A percentile compares a stretch with the other conserved stretches of the same genome.
Conservation (phyloP, 2,888 invertebrate species). For the Tiliacea citrago region DNA sequence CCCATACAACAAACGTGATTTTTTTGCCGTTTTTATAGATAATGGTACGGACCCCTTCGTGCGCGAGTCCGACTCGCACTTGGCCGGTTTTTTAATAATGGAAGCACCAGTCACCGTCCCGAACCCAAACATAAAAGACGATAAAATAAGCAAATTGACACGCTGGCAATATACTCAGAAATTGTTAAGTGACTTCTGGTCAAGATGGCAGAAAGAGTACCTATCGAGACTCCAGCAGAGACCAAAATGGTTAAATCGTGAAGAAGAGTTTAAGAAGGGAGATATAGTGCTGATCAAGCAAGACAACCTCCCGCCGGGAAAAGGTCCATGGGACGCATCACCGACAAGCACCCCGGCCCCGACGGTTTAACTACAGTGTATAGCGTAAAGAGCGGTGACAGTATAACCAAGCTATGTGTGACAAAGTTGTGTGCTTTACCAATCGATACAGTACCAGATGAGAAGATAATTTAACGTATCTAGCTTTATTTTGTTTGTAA, state of each 20-base stretch:
- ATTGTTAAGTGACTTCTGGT: background rate
- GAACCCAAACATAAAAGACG: background rate
- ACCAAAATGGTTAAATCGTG: background rate
- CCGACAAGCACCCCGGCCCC: background rate
- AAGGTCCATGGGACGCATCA: background rate
- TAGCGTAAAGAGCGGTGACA: slow-evolving; percentile 1
- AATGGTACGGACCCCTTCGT: too few relatives aligned
- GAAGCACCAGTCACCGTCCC: slow-evolving; percentile 1
- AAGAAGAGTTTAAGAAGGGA: slow-evolving; percentile 14
- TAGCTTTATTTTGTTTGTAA: background rate
- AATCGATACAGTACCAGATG: slow-evolving; percentile 5
- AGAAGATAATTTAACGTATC: background rate
- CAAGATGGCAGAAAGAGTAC: background rate
- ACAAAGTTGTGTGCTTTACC: slow-evolving; percentile 13
- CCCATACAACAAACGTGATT: too few relatives aligned
- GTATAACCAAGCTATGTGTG: slow-evolving; percentile 7
- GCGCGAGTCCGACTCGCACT: too few relatives aligned
- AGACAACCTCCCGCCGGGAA: background rate
- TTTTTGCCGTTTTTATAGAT: too few relatives aligned
- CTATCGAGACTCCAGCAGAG: background rate
- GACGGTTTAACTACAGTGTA: slow-evolving; percentile 7
- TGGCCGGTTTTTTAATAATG: background rate
- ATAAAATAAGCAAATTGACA: background rate
- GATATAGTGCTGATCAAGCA: slow-evolving; percentile 2
- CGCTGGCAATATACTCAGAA: slow-evolving; percentile 6